Base-by-base conservation (phyloP, 1,140 invertebrate species). In the Yoshiicerus persimilis region DNA sequence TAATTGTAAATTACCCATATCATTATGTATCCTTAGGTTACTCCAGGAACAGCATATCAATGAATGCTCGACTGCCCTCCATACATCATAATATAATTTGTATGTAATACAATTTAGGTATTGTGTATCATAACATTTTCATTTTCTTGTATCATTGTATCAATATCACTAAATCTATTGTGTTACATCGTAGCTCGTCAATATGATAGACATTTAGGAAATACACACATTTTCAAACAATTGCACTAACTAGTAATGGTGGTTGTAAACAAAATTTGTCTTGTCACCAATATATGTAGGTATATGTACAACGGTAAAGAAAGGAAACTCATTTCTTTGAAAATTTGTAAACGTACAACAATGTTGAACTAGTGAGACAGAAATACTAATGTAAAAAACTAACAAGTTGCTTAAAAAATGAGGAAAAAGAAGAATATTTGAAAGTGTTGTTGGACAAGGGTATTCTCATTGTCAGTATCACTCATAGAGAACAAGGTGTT, bases 31-130 rank as follows among this genome's bases (percentile, higher is more conserved):
- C 30, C 13, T 70, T 70, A 70, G 25, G 25, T 70, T 70, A 70
- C 2, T 70, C 16, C 66, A 70, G 25, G 66, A 70, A 70, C 25
- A 70, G 66, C 66, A 70, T 70, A 3, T 30, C 47, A 16, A 56
- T 16, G 47, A 16, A 56, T 56, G 47, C 47, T 56, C 47, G 64
- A 70, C 64, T 27, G 25, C 23, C 64, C 23, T 70, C 27, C 64
- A 70, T 30, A 70, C 23, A 13, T 70, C 27, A 70, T 27, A 25
- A 70, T 70, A 70, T 27, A 27, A 70, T 27, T 70, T 36, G 20
- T 77, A 32, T 77, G 70, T 80, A 80, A 80, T 80, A 80, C 75
- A 80, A 80, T 80, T 80, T 80, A 80, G 75, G 75, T 80, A 36
- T 77, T 56, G 47, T 56, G n/a, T 56, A 56, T 56, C 32, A 36